These are phyloP conservation scores for Oeneis ivallda DNA, from an alignment of 2,888 invertebrate genomes.

Conservation along the genomic window DNA sequence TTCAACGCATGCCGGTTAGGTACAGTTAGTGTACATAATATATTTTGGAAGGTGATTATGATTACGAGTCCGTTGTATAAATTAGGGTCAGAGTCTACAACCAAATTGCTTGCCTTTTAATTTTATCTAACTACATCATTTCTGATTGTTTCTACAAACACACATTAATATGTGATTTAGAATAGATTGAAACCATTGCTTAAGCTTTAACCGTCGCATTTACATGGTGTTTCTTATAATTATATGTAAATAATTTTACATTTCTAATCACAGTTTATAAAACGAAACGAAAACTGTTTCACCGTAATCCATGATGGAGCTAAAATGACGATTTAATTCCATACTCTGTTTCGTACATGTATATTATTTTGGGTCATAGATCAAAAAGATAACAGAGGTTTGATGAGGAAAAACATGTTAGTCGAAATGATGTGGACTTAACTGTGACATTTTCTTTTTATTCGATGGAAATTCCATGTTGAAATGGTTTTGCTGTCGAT, in stretches of 20 bases:
- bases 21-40: too few relatives aligned
- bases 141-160: conserved; percentile 12
- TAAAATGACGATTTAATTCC: conserved; percentile 59
- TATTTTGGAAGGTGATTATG: not conserved
- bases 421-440: too few relatives aligned
- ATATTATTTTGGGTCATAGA: conserved; percentile 38
- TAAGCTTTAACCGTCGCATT: conserved; percentile 7
- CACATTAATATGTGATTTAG: conserved; percentile 20
- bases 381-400: conserved; percentile 17
- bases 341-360: conserved; percentile 42
- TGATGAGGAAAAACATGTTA: not conserved
- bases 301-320: conserved; percentile 48
- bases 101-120: not conserved
- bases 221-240: conserved; percentile 27
- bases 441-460: not conserved
- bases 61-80: not conserved
- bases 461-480: too few relatives aligned
- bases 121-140: not conserved
- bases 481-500: too few relatives aligned
- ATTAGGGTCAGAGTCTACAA: not conserved
- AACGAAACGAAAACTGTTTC: conserved; percentile 40
- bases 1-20: too few relatives aligned
- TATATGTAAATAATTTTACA: conserved; percentile 36
- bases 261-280: conserved; percentile 41
- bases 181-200: conserved; percentile 13